These are phyloP conservation scores for Caenorhabditis zanzibari DNA, from an alignment of 2,888 invertebrate genomes.

Conservation along the genomic window DNA sequence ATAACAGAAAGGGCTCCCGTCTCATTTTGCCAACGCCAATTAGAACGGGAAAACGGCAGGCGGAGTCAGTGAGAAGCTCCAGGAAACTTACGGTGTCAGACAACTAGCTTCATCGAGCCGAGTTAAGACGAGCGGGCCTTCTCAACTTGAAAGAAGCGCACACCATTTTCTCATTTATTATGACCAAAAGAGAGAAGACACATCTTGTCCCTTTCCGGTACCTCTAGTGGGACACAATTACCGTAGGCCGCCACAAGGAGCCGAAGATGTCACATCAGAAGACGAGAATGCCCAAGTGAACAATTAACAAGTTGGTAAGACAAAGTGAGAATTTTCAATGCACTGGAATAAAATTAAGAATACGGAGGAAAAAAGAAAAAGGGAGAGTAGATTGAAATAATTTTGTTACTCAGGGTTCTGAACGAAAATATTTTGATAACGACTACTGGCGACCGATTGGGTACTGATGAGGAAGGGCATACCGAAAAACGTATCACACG, in stretches of 20 bases:
- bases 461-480: conserved; percentile 17
- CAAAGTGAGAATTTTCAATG: conserved; percentile 43
- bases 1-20: conserved; percentile 49
- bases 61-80: conserved; percentile 50
- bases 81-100: conserved; percentile 66
- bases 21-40: conserved; percentile 63
- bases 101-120: conserved; percentile 64
- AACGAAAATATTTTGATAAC: background rate
- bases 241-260: conserved; percentile 45
- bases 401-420: background rate
- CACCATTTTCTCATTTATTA: conserved; percentile 67
- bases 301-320: conserved; percentile 62
- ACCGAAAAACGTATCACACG: conserved; percentile 46
- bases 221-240: conserved; percentile 57
- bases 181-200: conserved; percentile 43
- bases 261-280: conserved; percentile 55
- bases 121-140: conserved; percentile 18
- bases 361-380: background rate
- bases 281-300: conserved; percentile 52
- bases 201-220: conserved; percentile 47
- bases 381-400: background rate
- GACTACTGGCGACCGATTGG: conserved; percentile 14
- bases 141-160: conserved; percentile 44
- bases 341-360: conserved; percentile 30
- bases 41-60: conserved; percentile 45